Evolutionary conservation across 2,797 vertebrate species (phyloP).

Genomic region (Phrynocephalus vlangalii): DNA sequence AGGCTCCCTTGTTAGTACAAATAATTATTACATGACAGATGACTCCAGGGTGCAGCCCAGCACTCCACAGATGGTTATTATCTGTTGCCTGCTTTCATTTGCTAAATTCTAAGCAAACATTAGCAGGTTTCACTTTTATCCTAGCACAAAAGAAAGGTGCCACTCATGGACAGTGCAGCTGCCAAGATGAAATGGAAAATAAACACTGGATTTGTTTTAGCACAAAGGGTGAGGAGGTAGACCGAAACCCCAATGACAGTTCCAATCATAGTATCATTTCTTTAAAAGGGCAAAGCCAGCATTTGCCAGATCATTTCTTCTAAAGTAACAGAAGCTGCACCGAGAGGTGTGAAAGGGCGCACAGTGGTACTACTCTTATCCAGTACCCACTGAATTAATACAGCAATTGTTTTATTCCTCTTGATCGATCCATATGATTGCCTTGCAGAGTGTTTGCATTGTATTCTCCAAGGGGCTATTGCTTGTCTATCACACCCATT

Average conservation of each 20-base stretch:
- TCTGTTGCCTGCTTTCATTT: slow-evolving; percentile 33
- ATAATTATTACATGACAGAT: slow-evolving; percentile 17
- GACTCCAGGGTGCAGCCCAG: not conserved
- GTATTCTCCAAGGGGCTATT: not conserved
- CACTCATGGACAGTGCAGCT: not conserved
- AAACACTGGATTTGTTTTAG: accelerated
- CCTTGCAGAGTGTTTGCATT: not conserved
- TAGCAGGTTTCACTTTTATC: not conserved
- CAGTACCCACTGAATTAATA: not conserved
- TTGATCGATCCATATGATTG: not conserved
- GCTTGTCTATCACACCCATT: not conserved
- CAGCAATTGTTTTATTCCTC: not conserved
- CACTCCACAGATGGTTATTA: not conserved
- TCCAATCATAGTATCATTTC: not conserved
- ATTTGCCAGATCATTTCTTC: not conserved
- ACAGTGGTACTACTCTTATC: not conserved
- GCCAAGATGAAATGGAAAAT: not conserved
- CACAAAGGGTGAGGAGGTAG: accelerated
- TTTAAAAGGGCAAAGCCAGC: not conserved
- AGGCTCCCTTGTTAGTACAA: not conserved
- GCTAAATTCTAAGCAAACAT: slow-evolving; percentile 36
- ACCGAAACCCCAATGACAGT: not conserved
- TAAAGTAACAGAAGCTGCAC: not conserved
- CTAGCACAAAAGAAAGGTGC: slow-evolving; percentile 18
- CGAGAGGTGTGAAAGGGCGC: not conserved